A percentile compares a stretch with the other conserved stretches of the same genome.
Evolutionary conservation across 2,888 invertebrate genomes (phyloP).

Genomic region (Frankliniella fusca): DNA sequence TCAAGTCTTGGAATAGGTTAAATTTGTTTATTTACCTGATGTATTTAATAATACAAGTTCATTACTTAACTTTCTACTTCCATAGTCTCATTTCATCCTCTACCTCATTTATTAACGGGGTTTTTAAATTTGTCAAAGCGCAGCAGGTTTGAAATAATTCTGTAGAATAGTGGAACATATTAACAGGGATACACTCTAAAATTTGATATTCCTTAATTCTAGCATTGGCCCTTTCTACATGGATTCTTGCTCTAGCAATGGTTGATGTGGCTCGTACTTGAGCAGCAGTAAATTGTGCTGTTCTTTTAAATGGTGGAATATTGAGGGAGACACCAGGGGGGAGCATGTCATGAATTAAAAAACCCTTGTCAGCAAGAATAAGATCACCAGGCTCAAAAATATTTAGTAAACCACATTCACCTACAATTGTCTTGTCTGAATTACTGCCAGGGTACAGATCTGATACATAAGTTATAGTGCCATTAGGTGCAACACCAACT

Average conservation of each 20-base stretch:
- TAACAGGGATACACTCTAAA: slow-evolving; percentile 15
- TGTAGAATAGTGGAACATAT: neutral
- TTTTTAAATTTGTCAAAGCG: neutral
- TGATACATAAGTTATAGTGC: slow-evolving; percentile 31
- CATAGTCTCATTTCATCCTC: neutral
- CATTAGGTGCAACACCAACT: slow-evolving; percentile 30
- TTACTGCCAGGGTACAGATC: slow-evolving; percentile 27
- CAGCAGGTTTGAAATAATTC: neutral
- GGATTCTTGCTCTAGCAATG: slow-evolving; percentile 31
- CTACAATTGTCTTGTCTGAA: slow-evolving; percentile 30
- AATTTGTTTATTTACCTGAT: no score
- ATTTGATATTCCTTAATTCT: slow-evolving; percentile 29
- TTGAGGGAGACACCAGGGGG: slow-evolving; percentile 16
- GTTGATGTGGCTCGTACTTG: neutral
- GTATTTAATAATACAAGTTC: neutral
- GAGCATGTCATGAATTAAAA: slow-evolving; percentile 29
- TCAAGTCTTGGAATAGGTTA: no score
- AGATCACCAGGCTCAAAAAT: slow-evolving; percentile 28
- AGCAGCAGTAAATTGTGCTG: slow-evolving; percentile 12
- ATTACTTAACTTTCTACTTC: neutral
- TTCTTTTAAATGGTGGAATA: neutral
- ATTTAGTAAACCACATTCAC: slow-evolving; percentile 24
- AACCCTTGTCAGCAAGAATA: no score
- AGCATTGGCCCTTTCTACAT: slow-evolving; percentile 29
- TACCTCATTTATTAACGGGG: neutral